Evolutionary conservation across 2,797 vertebrate species (phyloP).

Genomic region (Sus cebifrons): DNA sequence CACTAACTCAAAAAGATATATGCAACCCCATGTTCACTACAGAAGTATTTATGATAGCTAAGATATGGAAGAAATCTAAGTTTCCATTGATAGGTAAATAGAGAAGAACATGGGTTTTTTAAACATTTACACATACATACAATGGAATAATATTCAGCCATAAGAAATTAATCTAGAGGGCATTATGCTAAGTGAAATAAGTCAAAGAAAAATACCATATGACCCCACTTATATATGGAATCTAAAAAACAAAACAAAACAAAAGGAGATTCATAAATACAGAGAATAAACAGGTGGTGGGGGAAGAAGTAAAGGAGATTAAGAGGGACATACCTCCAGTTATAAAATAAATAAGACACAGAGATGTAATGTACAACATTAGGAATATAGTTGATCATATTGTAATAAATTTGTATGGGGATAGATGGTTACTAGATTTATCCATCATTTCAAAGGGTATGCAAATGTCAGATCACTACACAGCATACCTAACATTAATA

Average conservation of each 20-base stretch:
- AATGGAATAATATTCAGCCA: not conserved
- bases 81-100: not conserved
- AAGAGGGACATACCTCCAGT: not conserved
- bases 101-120: not conserved
- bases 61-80: not conserved
- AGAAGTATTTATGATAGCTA: not conserved
- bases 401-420: not conserved
- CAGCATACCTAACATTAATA: not conserved
- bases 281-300: too few relatives aligned
- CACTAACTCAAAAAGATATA: not conserved
- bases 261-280: too few relatives aligned
- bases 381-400: not conserved
- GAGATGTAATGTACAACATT: not conserved
- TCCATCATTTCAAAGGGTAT: not conserved
- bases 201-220: not conserved
- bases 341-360: not conserved
- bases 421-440: not conserved
- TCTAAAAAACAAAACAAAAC: too few relatives aligned
- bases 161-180: not conserved
- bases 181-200: not conserved
- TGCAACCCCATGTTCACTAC: not conserved
- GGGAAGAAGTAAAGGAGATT: not conserved
- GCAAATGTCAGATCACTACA: not conserved
- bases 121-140: not conserved
- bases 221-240: not conserved